Base-by-base conservation (phyloP, 2,797 vertebrate species). In the Trichosurus vulpecula region DNA sequence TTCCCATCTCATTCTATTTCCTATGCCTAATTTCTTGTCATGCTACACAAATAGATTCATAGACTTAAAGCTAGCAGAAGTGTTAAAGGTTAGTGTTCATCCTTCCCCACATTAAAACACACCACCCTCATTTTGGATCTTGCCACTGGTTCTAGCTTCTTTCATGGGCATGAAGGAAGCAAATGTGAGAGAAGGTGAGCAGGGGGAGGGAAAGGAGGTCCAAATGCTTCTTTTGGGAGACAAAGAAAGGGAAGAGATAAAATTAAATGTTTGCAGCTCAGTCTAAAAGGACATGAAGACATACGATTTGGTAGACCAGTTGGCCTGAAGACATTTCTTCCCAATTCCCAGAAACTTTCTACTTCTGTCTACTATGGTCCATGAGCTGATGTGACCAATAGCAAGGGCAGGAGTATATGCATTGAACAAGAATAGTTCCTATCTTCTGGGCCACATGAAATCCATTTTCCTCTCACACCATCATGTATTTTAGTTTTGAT, bases 401-500 rank as follows among this genome's bases (percentile, higher is more conserved):
- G 14, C 12, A 56, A 53, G n/a, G 52, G 13, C 14, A 16, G 22
- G 0, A 56, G 2, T 74, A 41, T 47, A 51, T 51, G 74, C 22
- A 47, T 87, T 3, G 74, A 47, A 81, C n/a, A 47, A 87, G 74
- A 87, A 51, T 41, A 54, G 29, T 30, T 4, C 16, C 22, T 16
- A 47, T 87, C 94, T 93, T 74, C 56, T 81, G 55, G 93, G 52
- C 58, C 35, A 19, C 54, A 54, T 56, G 47, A 91, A 25, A 55
- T 89, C 61, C 55, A 54, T 91, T 74, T 52, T 29, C 51, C 56
- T 29, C 57, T 55, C 6, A 6, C 10, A 89, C 19, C 30, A 96
- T 61, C 47, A 56, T 93, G 93, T 93, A 66, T 96, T 91, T 95
- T 91, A 53, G 95, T 93, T 91, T 25, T 31, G 55, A 91, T 95